Evolutionary conservation across 2,113 vertebrate species (phyloP), one percentile per base, ranked within the genome.

Genomic region (Furnarius figulus): DNA sequence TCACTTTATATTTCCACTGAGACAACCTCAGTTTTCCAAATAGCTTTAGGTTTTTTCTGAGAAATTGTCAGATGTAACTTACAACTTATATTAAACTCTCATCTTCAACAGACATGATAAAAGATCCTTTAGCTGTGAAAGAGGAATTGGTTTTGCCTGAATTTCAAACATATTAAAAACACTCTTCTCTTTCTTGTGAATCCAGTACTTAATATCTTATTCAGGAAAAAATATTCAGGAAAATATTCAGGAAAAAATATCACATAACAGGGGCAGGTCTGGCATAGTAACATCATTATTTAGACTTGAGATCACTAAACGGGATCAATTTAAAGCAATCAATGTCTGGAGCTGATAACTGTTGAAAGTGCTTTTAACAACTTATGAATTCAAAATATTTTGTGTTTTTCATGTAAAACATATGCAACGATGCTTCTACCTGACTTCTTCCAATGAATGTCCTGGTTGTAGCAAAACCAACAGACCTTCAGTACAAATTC

Each of bases 71-170:
- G 71, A 74, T 10, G 3, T 90, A 93, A 90, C 75, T 84, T 97
- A 95, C 63, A 91, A 73, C 78, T 93, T 71, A 91, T 68, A 93
- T 94, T 95, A 96, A 95, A 92, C 42, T 90, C 78, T 67, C 85
- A 90, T 90, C 85, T 92, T 83, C 86, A 84, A 56, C 56, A 65
- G 93, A 73, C 24, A 14, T 94, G 91, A 80, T 79, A 85, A 66
- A 90, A 91, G 72, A 56, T 80, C 68, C 85, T 78, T 93, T 91
- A 85, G 71, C 81, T 72, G 61, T 61, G 53, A 79, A 91, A 91
- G 68, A 93, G 39, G 53, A 91, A 91, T 88, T 88, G 82, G 42
- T 61, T 96, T 96, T 91, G 52, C 49, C 73, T 87, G 73, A 88
- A 81, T 63, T 84, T 61, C 80, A 91, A 77, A 81, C 83, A 72